A percentile compares a stretch with the other conserved stretches of the same genome.
phyloP scores from a whole-genome alignment of 2,113 vertebrate genomes.

The Colaptes auratus region DNA sequence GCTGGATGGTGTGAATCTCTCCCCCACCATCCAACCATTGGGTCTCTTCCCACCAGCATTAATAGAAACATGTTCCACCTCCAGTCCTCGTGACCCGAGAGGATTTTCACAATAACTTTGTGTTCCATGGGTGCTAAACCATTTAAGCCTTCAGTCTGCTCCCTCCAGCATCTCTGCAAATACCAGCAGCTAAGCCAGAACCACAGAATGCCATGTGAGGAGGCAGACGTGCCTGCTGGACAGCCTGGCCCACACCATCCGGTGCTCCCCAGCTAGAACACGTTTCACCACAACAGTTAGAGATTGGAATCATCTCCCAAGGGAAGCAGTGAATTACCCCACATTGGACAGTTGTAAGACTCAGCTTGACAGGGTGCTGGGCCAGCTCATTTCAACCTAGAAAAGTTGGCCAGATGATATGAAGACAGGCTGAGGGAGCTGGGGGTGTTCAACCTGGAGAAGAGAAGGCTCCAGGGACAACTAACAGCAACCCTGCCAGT shows the following conservation, averaged over 20 bases:
- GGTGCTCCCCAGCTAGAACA: neutral
- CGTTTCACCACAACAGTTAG: too few relatives aligned
- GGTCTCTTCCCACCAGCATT: neutral
- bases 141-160: neutral
- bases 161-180: neutral
- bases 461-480: too few relatives aligned
- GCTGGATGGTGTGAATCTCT: neutral
- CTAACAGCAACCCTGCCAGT: too few relatives aligned
- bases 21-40: neutral
- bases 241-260: neutral
- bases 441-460: too few relatives aligned
- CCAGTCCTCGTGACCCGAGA: neutral
- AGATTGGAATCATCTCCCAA: too few relatives aligned
- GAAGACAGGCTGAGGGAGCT: too few relatives aligned
- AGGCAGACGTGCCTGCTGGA: neutral
- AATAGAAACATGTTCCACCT: neutral
- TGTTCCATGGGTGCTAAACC: neutral
- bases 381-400: too few relatives aligned
- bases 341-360: too few relatives aligned
- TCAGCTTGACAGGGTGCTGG: too few relatives aligned
- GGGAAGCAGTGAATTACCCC: too few relatives aligned
- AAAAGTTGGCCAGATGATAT: too few relatives aligned
- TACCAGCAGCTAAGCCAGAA: accelerated
- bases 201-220: accelerated
- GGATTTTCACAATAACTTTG: neutral